Base-by-base conservation (phyloP, 2,113 vertebrate species). In the Rhinolophus sinicus region DNA sequence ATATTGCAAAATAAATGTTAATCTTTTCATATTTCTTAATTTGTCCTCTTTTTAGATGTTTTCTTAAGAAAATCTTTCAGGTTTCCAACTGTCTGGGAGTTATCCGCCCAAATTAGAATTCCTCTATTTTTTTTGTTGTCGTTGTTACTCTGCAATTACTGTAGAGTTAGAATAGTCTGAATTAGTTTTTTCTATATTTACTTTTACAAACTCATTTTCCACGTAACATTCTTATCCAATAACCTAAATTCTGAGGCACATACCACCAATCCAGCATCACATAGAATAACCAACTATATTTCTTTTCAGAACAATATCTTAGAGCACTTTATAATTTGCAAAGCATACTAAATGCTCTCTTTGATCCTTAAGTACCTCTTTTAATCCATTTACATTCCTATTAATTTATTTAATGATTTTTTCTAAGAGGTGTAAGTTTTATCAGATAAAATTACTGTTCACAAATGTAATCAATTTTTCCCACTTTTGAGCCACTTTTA, bases 161-260 rank as follows among this genome's bases (percentile, higher is more conserved):
- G 28, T 18, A 88, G 33, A 85, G 80, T 93, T 96, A 91, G 93
- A 93, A 95, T 44, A 89, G 62, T 81, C 38, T 85, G 58, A 92
- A 47, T 64, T 88, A 93, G 67, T 77, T 47, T 78, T 86, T 77
- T 60, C 83, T 76, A 56, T 33, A 72, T 21, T 35, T 88, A 77
- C 21, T 85, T 58, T 73, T 26, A 78, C 5, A 12, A 88, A 73
- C 26, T 73, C 30, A 44, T 50, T 89, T 85, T n/a, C 44, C 70
- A 44, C 70, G 40, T 35, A 70, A 22, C 16, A 65, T 72, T 81
- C 21, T 40, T 50, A 30, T 16, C 18, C 60, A n/a, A 38, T 3
- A 54, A 54, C 33, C 58, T 65, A 14, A 28, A 64, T 50, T 65
- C 9, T 47, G 60, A 76, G 8, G 69, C 8, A 56, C 18, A 75